Conservation (phyloP, 2,113 vertebrate genomes). For the Thryonomys swinderianus region DNA sequence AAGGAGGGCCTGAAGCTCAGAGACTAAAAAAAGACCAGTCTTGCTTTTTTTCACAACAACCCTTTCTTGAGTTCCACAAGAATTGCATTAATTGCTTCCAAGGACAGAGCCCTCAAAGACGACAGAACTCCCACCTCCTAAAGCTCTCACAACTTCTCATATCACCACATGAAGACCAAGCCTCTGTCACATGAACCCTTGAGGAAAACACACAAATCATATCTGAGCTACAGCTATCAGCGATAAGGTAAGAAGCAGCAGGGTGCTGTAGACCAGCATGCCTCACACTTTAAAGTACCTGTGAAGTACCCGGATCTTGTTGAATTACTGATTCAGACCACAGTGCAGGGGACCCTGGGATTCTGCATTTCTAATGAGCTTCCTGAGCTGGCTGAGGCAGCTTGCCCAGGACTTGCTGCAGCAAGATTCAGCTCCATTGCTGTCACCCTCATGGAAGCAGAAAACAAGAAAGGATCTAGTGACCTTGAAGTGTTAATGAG, state of each 20-base stretch:
- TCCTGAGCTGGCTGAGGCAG: not conserved
- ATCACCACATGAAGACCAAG: not conserved
- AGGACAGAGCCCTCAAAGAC: not conserved
- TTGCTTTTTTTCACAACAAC: not conserved
- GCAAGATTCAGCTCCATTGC: not conserved
- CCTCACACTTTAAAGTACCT: not conserved
- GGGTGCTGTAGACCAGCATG: accelerated
- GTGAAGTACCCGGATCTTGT: not conserved
- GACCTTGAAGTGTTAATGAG: not conserved
- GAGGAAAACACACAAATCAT: too few species aligned
- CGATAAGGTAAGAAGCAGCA: not conserved
- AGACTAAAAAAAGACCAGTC: not conserved
- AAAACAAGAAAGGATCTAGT: not conserved
- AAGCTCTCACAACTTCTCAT: not conserved
- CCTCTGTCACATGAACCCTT: not conserved
- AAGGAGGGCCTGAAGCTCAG: not conserved
- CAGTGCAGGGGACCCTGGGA: not conserved
- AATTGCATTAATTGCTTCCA: not conserved
- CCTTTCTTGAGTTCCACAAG: not conserved
- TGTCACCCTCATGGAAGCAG: not conserved
- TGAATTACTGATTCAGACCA: not conserved
- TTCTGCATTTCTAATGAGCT: not conserved
- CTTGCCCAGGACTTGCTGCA: not conserved
- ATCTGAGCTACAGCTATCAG: not conserved
- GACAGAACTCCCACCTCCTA: not conserved